Evolutionary conservation across 2,797 vertebrate species (phyloP), one percentile per base, ranked within the genome.

Genomic region (Sebastolobus alascanus): DNA sequence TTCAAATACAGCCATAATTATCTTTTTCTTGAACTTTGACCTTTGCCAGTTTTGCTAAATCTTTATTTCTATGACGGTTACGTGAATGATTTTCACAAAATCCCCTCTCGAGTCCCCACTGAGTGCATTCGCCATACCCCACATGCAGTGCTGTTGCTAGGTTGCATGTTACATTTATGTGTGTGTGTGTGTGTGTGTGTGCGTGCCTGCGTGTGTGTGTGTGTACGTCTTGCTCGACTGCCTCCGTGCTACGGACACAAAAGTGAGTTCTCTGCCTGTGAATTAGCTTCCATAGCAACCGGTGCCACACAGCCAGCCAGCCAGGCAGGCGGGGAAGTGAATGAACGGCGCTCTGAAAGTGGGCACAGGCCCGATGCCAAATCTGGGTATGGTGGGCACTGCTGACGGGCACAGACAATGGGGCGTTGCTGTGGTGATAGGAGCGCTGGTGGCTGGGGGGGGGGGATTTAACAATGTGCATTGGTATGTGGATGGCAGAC

Each of bases 231-330:
- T 87, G 86, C 80, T 75, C 74, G 80, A 77, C 85, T 88, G 85
- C 83, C 38, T 88, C 77, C 54, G 46, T 73, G 83, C 68, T 76
- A 74, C 35, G 74, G 83, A 84, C 87, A 72, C 74, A 89, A 80
- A 52, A 86, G 83, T 83, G 90, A 83, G 84, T 83, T 89, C 85
- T 82, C 83, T 83, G 85, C 83, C 86, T 86, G 85, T 88, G 88
- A 93, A 93, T 94, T 90, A 93, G 90, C 92, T 88, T 93, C 93
- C 90, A 94, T 94, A 92, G 94, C 90, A 95, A 93, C 91, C 80
- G 14, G 69, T 77, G 90, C 89, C 90, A 90, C 90, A 84, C 85
- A 89, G 84, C 33, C 86, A 84, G 82, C 50, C 84, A 80, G 79
- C 13, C 88, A 86, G 84, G 14, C 69, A 70, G 79, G 27, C 68